Base-by-base conservation (phyloP, 2,888 invertebrate species). In the Drosophila monieri region DNA sequence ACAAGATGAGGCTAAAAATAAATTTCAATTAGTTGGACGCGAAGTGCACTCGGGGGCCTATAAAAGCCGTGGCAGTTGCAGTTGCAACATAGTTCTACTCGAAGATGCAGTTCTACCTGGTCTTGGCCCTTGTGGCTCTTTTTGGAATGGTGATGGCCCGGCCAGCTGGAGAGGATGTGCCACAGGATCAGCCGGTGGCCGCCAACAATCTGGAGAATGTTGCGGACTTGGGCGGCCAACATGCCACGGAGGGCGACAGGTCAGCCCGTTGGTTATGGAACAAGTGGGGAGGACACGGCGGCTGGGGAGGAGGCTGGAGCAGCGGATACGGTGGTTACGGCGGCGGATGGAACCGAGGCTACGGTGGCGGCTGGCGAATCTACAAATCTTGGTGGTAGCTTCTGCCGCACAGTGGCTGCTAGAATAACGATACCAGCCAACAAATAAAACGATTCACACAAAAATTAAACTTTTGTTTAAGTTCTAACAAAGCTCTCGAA, bases 201-300 rank as follows among this genome's bases (percentile, higher is more conserved):
- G 32, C 43, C 3, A 27, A 47, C 15, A 56, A 27, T 6, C 25
- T 85, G n/a, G 14, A 52, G 14, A 88, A 85, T 43, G 46, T 66
- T 9, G 75, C 70, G 3, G 80, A 83, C 49, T 39, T 64, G 41
- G 89, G 76, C 49, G 66, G 43, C 1, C 57, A 58, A 18, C 78
- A 87, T n/a, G 61, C 70, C 0, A 71, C 44, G 9, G 64, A 48
- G 23, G 84, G 72, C 4, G 49, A 23, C 4, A 67, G 81, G 3
- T 46, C 70, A 4, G 39, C 61, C 6, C 85, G 83, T 9, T 71
- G 61, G 23, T 10, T 85, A 0, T 76, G 48, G 21, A 15, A 10
- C n/a, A 15, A 18, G 18, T 41, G 39, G 44, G 62, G 66, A 37
- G 59, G 57, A 39, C 48, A 1, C 15, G 23, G 32, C n/a, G 56